Conservation (phyloP, 2,113 vertebrate species). For the Taxidea taxus region DNA sequence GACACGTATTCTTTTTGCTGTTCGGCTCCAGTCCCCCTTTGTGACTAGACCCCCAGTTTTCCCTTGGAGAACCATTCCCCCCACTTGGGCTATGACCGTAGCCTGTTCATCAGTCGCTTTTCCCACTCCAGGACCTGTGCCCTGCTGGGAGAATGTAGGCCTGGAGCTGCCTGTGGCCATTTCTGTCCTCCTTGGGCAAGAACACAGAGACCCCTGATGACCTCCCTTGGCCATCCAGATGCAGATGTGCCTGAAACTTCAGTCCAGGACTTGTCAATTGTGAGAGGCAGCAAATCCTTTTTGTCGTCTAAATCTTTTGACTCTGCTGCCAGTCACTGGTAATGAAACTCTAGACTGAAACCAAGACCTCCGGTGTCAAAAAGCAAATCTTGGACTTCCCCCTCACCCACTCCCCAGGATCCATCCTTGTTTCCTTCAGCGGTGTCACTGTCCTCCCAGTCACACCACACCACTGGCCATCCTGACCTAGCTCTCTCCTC, state of each 20-base stretch:
- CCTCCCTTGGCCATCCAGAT: neutral
- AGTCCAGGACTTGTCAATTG: neutral
- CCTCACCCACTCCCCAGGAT: neutral
- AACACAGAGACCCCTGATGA: neutral
- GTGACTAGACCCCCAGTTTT: neutral
- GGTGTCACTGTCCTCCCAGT: neutral
- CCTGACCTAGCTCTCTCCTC: neutral
- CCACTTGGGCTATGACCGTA: neutral
- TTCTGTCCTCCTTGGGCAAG: neutral
- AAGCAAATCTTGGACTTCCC: neutral
- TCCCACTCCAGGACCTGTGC: neutral
- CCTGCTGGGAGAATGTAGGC: neutral
- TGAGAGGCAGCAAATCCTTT: neutral
- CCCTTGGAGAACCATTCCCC: neutral
- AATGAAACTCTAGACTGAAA: neutral
- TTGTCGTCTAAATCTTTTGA: neutral
- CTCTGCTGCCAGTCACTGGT: neutral
- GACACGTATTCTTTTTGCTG: neutral
- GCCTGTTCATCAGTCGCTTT: neutral
- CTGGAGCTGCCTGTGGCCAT: neutral
- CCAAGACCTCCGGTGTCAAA: neutral
- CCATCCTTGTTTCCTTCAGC: neutral
- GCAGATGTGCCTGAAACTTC: neutral
- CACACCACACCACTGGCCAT: neutral
- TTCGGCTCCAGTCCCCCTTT: neutral